Evolutionary conservation across 1,140 invertebrate genomes (phyloP).

Genomic region (Lycorma delicatula): DNA sequence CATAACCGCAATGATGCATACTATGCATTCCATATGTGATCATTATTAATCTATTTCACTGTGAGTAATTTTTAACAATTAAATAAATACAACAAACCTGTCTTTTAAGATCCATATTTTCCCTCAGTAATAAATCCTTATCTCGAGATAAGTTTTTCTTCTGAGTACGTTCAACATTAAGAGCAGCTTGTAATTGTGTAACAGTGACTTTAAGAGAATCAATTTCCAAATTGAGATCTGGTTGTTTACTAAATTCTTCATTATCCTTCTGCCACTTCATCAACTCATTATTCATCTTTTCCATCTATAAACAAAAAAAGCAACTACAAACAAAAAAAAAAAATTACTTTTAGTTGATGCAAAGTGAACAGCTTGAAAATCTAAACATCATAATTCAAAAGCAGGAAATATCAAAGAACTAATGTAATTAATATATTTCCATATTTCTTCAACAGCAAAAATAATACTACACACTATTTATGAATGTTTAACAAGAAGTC

Average conservation of each 20-base stretch:
- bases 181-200: conserved; percentile 21
- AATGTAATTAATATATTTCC: no score
- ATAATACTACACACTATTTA: no score
- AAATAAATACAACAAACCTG: conserved; percentile 16
- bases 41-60: no score
- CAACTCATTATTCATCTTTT: conserved; percentile 18
- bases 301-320: conserved; percentile 3
- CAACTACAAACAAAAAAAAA: not conserved
- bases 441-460: no score
- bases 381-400: no score
- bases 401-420: no score
- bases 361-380: no score
- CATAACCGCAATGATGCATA: no score
- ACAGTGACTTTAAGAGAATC: conserved; percentile 14
- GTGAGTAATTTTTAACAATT: no score
- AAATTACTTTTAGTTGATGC: no score
- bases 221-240: not conserved
- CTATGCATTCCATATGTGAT: no score
- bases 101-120: conserved; percentile 23
- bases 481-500: no score
- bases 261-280: not conserved
- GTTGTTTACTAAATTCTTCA: not conserved
- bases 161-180: conserved; percentile 21
- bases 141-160: conserved; percentile 16
- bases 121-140: conserved; percentile 19